Conservation (phyloP, 1,140 invertebrate species). For the Parasteatoda tepidariorum region DNA sequence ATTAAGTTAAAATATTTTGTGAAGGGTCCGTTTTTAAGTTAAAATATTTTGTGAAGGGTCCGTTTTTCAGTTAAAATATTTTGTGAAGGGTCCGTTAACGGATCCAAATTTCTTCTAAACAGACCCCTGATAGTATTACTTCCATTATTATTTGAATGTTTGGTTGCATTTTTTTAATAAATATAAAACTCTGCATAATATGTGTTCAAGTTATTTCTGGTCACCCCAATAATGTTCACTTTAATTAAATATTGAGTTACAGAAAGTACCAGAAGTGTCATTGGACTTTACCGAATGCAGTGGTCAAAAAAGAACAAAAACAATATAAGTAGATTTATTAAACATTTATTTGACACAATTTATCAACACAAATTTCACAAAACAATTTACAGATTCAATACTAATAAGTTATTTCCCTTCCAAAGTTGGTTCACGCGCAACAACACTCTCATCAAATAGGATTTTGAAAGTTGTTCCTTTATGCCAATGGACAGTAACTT, state of each 20-base stretch:
- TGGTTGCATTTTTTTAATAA: too few relatives aligned
- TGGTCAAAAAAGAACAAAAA: neutral
- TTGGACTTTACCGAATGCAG: neutral
- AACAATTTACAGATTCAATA: neutral
- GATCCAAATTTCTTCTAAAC: too few relatives aligned
- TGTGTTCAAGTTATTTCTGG: too few relatives aligned
- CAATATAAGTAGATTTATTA: neutral
- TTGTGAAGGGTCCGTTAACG: too few relatives aligned
- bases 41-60: too few relatives aligned
- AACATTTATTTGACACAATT: neutral
- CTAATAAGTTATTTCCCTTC: slow-evolving; percentile 81
- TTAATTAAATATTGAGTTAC: neutral
- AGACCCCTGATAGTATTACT: too few relatives aligned
- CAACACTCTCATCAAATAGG: slow-evolving; percentile 96
- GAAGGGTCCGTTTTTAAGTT: too few relatives aligned
- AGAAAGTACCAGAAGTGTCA: neutral
- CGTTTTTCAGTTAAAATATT: too few relatives aligned
- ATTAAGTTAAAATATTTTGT: too few relatives aligned
- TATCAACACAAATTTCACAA: neutral
- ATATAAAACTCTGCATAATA: too few relatives aligned
- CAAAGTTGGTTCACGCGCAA: slow-evolving; percentile 90
- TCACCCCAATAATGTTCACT: too few relatives aligned
- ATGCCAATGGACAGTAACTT: slow-evolving; percentile 98
- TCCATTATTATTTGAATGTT: too few relatives aligned
- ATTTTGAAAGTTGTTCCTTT: slow-evolving; percentile 99